Conservation (phyloP, 2,113 vertebrate genomes). For the Tachuris rubrigastra region DNA sequence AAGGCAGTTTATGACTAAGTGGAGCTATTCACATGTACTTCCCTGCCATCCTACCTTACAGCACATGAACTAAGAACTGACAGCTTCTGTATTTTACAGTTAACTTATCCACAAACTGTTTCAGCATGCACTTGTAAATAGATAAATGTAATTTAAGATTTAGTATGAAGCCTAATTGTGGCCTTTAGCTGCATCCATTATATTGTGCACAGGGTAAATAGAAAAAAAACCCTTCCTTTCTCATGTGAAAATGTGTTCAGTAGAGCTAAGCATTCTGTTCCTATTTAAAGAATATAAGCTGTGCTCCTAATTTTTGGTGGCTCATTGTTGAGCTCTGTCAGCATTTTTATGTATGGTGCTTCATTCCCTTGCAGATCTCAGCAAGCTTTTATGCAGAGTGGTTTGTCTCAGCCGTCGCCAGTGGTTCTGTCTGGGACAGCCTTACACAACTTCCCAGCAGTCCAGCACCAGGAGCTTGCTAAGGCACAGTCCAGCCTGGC, state of each 20-base stretch:
- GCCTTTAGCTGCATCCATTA: background rate
- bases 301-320: background rate
- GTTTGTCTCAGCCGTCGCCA: conserved; percentile 90
- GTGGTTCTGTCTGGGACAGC: conserved; percentile 94
- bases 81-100: background rate
- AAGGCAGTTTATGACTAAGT: background rate
- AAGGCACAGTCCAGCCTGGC: conserved; percentile 94
- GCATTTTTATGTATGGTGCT: background rate
- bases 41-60: background rate
- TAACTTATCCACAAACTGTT: background rate
- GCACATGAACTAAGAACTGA: background rate
- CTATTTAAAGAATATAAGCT: background rate
- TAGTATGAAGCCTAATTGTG: background rate
- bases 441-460: conserved; percentile 91
- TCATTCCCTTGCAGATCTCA: conserved; percentile 82
- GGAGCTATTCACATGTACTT: background rate
- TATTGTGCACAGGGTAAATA: background rate
- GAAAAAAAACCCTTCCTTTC: background rate
- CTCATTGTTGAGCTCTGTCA: background rate
- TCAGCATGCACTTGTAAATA: background rate
- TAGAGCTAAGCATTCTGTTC: background rate
- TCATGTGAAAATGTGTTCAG: background rate
- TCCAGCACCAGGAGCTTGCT: conserved; percentile 91
- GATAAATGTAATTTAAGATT: background rate
- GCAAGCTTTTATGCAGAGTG: conserved; percentile 97